Conservation (phyloP, 2,888 invertebrate genomes). For the Sicus ferrugineus region DNA sequence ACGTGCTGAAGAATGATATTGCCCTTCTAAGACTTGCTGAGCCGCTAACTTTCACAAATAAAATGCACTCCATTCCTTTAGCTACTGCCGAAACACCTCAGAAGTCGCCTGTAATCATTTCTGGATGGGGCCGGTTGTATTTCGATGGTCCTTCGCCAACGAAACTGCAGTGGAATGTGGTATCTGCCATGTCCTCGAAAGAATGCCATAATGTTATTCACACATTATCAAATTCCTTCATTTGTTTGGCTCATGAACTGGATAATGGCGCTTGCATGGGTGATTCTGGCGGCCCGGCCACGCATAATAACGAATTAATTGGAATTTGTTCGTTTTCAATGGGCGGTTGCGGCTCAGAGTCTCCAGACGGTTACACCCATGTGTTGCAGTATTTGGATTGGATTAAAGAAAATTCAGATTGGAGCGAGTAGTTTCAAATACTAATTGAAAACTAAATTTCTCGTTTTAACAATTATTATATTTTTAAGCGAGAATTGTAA, state of each 20-base stretch:
- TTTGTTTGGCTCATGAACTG: slow-evolving; percentile 48
- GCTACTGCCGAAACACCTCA: slow-evolving; percentile 40
- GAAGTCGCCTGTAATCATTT: slow-evolving; percentile 43
- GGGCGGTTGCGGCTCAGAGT: slow-evolving; percentile 50
- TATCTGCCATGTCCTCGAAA: slow-evolving; percentile 43
- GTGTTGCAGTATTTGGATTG: slow-evolving; percentile 44
- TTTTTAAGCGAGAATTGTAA: too few species aligned
- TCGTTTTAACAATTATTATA: too few species aligned
- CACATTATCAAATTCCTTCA: slow-evolving; percentile 40
- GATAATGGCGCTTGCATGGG: slow-evolving; percentile 57
- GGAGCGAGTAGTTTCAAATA: too few species aligned
- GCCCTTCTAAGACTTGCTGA: slow-evolving; percentile 44
- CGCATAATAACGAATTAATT: slow-evolving; percentile 48
- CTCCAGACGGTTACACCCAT: slow-evolving; percentile 58
- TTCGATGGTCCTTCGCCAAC: slow-evolving; percentile 45
- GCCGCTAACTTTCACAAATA: slow-evolving; percentile 41
- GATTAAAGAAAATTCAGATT: slow-evolving; percentile 40
- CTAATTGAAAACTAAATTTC: too few species aligned
- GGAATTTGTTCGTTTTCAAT: slow-evolving; percentile 58
- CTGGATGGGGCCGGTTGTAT: slow-evolving; percentile 49
- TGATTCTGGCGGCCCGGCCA: slow-evolving; percentile 62
- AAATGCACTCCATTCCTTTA: slow-evolving; percentile 45
- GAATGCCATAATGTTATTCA: slow-evolving; percentile 41
- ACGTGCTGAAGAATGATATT: slow-evolving; percentile 46
- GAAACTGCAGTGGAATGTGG: slow-evolving; percentile 49